Evolutionary conservation across 2,797 vertebrate genomes (phyloP).

Genomic region (Trichosurus vulpecula): DNA sequence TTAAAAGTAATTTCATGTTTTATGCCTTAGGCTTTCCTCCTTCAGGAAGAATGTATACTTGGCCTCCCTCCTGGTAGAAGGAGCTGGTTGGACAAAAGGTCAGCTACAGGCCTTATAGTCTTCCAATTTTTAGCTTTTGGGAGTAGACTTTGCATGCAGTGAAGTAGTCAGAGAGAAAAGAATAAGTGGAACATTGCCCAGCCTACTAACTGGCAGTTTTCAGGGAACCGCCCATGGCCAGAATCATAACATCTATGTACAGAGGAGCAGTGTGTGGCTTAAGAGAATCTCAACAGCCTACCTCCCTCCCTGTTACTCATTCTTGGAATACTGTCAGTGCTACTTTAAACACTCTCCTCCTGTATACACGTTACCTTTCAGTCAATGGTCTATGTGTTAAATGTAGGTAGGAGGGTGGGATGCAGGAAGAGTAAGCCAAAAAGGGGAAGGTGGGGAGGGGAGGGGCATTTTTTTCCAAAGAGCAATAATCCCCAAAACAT

Average conservation of each 20-base stretch:
- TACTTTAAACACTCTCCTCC: background rate
- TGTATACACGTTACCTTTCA: background rate
- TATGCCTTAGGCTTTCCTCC: slow-evolving; percentile 17
- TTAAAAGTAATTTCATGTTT: slow-evolving; percentile 60
- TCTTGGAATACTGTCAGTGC: background rate
- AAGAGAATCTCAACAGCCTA: background rate
- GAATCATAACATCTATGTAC: slow-evolving; percentile 15
- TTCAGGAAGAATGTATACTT: background rate
- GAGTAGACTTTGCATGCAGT: slow-evolving; percentile 61
- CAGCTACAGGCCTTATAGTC: background rate
- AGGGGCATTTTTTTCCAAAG: background rate
- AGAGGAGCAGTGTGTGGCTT: slow-evolving; percentile 55
- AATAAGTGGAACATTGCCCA: slow-evolving; percentile 4
- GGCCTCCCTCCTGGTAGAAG: slow-evolving; percentile 55
- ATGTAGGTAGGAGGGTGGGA: background rate
- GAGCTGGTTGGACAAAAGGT: slow-evolving; percentile 53
- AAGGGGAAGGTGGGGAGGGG: background rate
- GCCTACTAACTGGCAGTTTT: background rate
- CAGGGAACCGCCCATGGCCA: background rate
- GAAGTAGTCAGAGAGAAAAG: slow-evolving; percentile 8
- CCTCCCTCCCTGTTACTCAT: background rate
- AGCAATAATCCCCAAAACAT: background rate
- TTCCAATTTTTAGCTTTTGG: slow-evolving; percentile 72
- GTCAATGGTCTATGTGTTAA: slow-evolving; percentile 5
- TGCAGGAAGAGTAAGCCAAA: background rate